These are phyloP conservation scores for Cordilura impudica DNA, from an alignment of 2,888 invertebrate genomes.

Conservation along the genomic window DNA sequence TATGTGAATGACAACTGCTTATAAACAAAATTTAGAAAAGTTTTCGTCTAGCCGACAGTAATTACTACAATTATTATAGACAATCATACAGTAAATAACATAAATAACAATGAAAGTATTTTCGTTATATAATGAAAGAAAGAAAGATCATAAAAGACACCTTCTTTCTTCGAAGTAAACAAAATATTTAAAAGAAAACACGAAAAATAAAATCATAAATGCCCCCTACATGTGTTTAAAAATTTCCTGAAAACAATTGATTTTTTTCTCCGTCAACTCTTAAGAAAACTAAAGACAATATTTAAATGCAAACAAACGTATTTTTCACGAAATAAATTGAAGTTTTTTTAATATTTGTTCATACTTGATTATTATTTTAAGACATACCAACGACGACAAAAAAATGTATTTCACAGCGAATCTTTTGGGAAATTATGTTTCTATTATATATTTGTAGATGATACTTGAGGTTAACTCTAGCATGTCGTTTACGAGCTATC, in stretches of 20 bases:
- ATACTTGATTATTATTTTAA: conserved; percentile 6
- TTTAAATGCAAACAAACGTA: conserved; percentile 44
- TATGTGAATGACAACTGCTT: background rate
- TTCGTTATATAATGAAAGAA: conserved; percentile 1
- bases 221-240: conserved; percentile 21
- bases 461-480: too few species aligned
- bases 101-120: background rate
- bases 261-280: background rate
- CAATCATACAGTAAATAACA: conserved; percentile 18
- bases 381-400: conserved; percentile 7
- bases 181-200: background rate
- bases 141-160: conserved; percentile 35
- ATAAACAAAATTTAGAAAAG: background rate
- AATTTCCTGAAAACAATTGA: conserved; percentile 18
- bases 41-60: conserved; percentile 6
- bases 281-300: conserved; percentile 10
- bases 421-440: background rate
- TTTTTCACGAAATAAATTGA: conserved; percentile 21
- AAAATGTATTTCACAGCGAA: background rate
- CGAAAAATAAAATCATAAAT: conserved; percentile 4
- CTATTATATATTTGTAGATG: background rate
- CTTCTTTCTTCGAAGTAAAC: conserved; percentile 25
- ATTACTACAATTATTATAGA: conserved; percentile 28
- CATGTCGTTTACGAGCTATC: too few species aligned
- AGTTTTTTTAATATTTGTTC: background rate